phyloP scores from a whole-genome alignment of 2,797 vertebrate genomes.

The Acanthurus leucopareius region DNA sequence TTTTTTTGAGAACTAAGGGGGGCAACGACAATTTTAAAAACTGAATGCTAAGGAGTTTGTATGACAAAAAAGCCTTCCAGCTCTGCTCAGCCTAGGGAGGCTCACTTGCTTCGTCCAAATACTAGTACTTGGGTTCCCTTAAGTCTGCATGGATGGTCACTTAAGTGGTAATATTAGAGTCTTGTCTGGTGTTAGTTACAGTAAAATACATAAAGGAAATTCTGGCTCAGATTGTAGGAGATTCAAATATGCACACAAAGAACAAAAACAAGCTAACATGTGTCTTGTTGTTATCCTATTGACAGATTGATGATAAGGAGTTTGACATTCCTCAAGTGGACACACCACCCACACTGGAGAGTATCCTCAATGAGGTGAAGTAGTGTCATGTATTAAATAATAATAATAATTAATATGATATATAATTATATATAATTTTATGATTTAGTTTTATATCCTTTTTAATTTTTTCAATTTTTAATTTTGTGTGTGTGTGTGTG shows the following conservation, averaged over 20 bases:
- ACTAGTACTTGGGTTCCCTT: background rate
- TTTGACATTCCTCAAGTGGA: constrained; percentile 99
- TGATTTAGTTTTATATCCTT: too few species aligned
- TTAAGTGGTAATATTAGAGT: background rate
- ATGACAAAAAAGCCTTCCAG: too few species aligned
- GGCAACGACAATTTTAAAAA: too few species aligned
- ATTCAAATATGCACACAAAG: background rate
- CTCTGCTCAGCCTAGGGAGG: background rate
- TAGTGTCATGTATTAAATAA: too few species aligned
- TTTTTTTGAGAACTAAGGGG: too few species aligned
- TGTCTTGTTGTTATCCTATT: constrained; percentile 23
- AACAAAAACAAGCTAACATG: constrained; percentile 8
- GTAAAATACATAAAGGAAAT: background rate
- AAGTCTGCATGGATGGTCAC: background rate
- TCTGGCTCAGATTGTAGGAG: background rate
- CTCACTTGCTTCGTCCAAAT: background rate
- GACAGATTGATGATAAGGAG: constrained; percentile 97
- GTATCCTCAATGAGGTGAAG: constrained; percentile 96
- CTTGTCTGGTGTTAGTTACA: background rate
- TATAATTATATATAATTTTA: too few species aligned
- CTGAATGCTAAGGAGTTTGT: too few species aligned
- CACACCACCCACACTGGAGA: constrained; percentile 97
- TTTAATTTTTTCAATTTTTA: too few species aligned
- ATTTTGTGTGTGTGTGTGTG: too few species aligned
- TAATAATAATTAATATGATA: too few species aligned